Base-by-base conservation (phyloP, 2,113 vertebrate species). In the Tinamus guttatus region DNA sequence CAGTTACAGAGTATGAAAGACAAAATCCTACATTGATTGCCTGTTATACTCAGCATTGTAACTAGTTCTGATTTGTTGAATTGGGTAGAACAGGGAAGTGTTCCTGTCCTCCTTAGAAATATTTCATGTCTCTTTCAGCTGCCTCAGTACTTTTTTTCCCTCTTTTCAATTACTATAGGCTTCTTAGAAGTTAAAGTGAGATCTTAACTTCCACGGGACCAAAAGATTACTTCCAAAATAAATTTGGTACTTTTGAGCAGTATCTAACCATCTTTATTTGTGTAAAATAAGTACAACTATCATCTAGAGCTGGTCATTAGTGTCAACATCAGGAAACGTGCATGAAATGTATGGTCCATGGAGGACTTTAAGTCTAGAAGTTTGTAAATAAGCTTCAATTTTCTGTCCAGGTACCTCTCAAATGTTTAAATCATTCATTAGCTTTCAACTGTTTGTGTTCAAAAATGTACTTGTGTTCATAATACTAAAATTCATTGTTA, bases 11-110 rank as follows among this genome's bases (percentile, higher is more conserved):
- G 40, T 43, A 11, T 20, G 40, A 21, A 28, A 98, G 98, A 0
- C 98, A 99, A 0, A 98, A 98, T 95, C 98, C 1, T 98, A 98
- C 82, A 98, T 98, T 98, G 97, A 58, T 14, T 38, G 7, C 98
- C 98, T 94, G 98, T 98, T 43, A 98, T 98, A 81, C 98, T 99
- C 89, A 96, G 98, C 87, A 92, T 98, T 36, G 5, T 85, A 75
- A 79, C 13, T 34, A 28, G 38, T 32, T 51, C 56, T 65, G 4
- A 18, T 73, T 58, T 41, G 16, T 63, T 62, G 65, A 30, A 73
- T 5, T 17, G 5, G 30, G 22, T 21, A 80, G 27, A 64, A 59
- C 13, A 83, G 24, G 43, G 15, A 43, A 5, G 54, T 67, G 17
- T 59, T 45, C 51, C 30, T 59, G n/a, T 41, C 81, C 20, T 71